Percentiles rank a stretch among this genome's conserved stretches.
Evolutionary conservation across 2,797 vertebrate genomes (phyloP).

Genomic region (Crenuchus spilurus): DNA sequence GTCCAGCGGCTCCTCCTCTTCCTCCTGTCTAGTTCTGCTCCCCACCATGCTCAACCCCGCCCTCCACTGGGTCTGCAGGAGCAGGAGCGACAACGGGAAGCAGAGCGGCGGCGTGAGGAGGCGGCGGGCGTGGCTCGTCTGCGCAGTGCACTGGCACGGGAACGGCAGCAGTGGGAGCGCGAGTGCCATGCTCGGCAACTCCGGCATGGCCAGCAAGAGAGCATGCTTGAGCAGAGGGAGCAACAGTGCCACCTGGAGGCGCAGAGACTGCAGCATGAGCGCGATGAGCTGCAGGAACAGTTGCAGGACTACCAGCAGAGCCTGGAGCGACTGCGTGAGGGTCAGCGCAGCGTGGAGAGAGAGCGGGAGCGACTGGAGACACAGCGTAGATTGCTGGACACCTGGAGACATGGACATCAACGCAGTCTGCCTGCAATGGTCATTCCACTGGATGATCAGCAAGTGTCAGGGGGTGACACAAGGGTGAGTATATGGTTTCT

Average conservation of each 20-base stretch:
- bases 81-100: constrained; percentile 83
- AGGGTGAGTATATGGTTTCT: too few species aligned
- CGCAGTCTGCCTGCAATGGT: constrained; percentile 79
- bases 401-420: constrained; percentile 78
- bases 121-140: constrained; percentile 75
- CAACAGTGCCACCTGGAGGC: constrained; percentile 76
- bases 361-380: constrained; percentile 77
- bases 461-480: constrained; percentile 62
- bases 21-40: constrained; percentile 53
- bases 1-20: constrained; percentile 79
- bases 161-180: constrained; percentile 85
- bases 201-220: constrained; percentile 79
- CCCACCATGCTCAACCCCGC: constrained; percentile 37
- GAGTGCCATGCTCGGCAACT: constrained; percentile 80
- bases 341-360: constrained; percentile 85
- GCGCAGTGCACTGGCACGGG: constrained; percentile 80
- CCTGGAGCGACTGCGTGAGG: constrained; percentile 87
- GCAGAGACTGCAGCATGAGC: constrained; percentile 75
- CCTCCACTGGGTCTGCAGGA: constrained; percentile 68
- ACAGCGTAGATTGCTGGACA: constrained; percentile 72
- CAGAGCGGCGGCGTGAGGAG: constrained; percentile 84
- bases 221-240: constrained; percentile 77
- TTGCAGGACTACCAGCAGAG: constrained; percentile 89
- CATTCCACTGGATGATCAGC: constrained; percentile 70
- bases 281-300: constrained; percentile 78